Conservation (phyloP, 2,797 vertebrate genomes). For the Erpetoichthys calabaricus region DNA sequence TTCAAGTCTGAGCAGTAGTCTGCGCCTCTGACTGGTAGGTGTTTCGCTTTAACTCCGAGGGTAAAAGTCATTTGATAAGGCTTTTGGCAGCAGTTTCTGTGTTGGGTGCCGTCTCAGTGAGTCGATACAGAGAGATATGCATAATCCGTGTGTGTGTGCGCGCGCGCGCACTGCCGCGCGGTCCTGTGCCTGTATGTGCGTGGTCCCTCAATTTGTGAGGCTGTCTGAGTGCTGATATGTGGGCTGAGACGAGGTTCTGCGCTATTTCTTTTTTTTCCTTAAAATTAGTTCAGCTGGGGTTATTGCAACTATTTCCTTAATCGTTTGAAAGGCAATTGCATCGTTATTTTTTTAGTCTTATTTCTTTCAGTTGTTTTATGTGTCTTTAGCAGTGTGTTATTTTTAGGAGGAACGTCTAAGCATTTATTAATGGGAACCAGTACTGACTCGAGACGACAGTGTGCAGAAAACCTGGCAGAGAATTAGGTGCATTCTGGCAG, state of each 20-base stretch:
- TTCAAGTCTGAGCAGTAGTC: constrained; percentile 53
- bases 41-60: constrained; percentile 12
- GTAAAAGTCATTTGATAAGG: constrained; percentile 1
- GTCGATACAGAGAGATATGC: not conserved
- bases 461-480: constrained; percentile 24
- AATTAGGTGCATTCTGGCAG: constrained; percentile 17
- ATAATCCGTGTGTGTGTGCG: not conserved
- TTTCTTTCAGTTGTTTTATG: constrained; percentile 22
- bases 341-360: constrained; percentile 23
- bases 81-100: no score
- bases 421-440: constrained; percentile 43
- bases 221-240: constrained; percentile 24
- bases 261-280: constrained; percentile 16
- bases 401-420: constrained; percentile 38
- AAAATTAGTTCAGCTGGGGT: constrained; percentile 28
- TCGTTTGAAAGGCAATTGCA: constrained; percentile 16
- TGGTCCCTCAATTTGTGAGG: constrained; percentile 10
- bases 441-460: constrained; percentile 31
- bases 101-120: no score
- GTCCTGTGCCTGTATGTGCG: no score
- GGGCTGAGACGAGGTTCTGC: constrained; percentile 16
- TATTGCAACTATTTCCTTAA: constrained; percentile 24
- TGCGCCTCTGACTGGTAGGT: constrained; percentile 32
- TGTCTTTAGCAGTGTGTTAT: constrained; percentile 37
- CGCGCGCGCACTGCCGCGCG: no score